A percentile compares a stretch with the other conserved stretches of the same genome.
Evolutionary conservation across 2,113 vertebrate genomes (phyloP).

Genomic region (Apteryx owenii): DNA sequence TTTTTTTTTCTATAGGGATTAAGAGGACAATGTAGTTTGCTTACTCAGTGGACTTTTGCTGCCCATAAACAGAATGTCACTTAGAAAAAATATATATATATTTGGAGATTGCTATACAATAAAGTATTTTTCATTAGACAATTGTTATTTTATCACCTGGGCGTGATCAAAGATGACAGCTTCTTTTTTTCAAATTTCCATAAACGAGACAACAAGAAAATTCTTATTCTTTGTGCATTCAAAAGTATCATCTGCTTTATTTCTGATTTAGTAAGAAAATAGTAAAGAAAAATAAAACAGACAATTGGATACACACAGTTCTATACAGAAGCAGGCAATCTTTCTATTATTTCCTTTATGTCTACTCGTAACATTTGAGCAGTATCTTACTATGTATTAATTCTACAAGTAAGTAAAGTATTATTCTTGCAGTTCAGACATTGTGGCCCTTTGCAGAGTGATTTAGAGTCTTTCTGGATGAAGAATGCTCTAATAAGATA

Average conservation of each 20-base stretch:
- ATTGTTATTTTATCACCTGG: background rate
- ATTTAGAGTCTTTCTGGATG: background rate
- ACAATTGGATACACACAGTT: background rate
- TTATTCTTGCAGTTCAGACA: background rate
- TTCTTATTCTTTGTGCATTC: background rate
- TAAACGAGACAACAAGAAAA: background rate
- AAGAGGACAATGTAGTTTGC: background rate
- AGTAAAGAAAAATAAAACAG: background rate
- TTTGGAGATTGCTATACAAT: background rate
- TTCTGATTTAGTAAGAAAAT: background rate
- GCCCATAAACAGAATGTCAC: background rate
- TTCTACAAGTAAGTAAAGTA: background rate
- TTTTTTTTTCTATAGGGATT: background rate
- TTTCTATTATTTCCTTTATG: background rate
- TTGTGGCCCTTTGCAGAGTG: background rate
- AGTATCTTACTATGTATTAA: background rate
- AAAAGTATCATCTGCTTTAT: background rate
- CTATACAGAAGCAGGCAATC: background rate
- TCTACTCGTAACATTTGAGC: background rate
- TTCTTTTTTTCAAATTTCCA: background rate
- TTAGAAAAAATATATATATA: background rate
- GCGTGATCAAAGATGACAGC: background rate
- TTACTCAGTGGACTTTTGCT: background rate
- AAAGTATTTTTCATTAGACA: background rate
- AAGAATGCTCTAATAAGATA: background rate